A percentile compares a stretch with the other conserved stretches of the same genome.
phyloP scores from a whole-genome alignment of 53 echinoderm and acorn worm genomes.

The Crossaster papposus region DNA sequence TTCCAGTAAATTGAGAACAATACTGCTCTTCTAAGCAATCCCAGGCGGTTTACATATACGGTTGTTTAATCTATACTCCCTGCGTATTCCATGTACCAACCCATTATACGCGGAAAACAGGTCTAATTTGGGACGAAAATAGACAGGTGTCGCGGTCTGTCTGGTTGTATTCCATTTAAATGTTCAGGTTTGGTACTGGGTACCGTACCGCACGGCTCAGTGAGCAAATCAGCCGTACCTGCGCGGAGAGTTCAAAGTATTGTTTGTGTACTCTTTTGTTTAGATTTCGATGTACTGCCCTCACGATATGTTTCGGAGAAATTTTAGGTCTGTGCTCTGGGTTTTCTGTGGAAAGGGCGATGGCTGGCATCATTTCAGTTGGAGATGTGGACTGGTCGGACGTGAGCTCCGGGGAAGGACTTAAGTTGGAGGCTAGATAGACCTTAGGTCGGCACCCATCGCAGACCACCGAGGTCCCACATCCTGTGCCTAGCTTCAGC shows the following conservation, averaged over 20 bases:
- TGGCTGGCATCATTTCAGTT: neutral
- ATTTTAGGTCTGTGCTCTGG: neutral
- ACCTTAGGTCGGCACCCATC: neutral
- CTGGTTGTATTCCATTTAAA: neutral
- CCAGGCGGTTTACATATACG: neutral
- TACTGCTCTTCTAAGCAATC: neutral
- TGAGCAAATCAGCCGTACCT: neutral
- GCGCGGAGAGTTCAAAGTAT: neutral
- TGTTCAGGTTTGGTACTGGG: neutral
- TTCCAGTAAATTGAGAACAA: neutral
- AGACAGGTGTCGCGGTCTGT: neutral
- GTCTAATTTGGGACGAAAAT: neutral
- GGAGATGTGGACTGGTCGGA: neutral
- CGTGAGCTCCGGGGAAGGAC: neutral
- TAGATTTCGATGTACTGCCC: neutral
- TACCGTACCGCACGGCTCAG: neutral
- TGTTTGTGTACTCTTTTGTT: slow-evolving; percentile 4
- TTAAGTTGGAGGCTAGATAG: neutral
- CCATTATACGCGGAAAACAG: neutral
- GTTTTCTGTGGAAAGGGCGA: neutral
- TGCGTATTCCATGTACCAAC: neutral
- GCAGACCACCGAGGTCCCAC: neutral
- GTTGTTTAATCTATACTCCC: neutral
- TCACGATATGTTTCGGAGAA: neutral
- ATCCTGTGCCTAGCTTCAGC: too few relatives aligned